Base-by-base conservation (phyloP, 2,797 vertebrate genomes). In the Hippoglossus hippoglossus region DNA sequence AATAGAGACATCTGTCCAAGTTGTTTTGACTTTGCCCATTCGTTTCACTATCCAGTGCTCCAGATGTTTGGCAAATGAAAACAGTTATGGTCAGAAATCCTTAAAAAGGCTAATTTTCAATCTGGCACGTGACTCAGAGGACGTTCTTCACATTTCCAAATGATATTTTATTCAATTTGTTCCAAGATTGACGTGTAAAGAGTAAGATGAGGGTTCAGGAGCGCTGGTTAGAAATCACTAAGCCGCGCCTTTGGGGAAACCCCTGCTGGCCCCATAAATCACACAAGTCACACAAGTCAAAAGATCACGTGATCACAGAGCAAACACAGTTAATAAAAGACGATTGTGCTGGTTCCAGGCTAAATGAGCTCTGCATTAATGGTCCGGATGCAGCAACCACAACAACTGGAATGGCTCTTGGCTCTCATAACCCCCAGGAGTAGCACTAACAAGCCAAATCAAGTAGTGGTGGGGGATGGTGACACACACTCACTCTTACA, bases 381-480 rank as follows among this genome's bases (percentile, higher is more conserved):
- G 61, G 51, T 46, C 39, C 25, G 34, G 71, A 73, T 82, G 73
- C 75, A 83, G 67, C 84, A 50, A 63, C 76, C 50, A 66, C 71
- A 73, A 63, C 62, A 74, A 79, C 80, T 80, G 25, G 66, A 79
- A 79, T 79, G 66, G 73, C 77, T 81, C 67, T 81, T 75, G 71
- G 84, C 80, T 84, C 63, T 62, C 36, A 56, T 62, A 74, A 75
- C 66, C 81, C 77, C 75, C 86, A 84, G 71, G 84, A 88, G 77
- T 63, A 79, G 75, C 25, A 13, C 85, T 85, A 89, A 89, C 77
- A 89, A 87, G 81, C 78, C 78, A 88, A 83, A 84, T 80, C 64
- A 82, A 89, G 84, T 83, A 75, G 57, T 67, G 65, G 24, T 64
- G 67, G 77, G 67, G 72, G 63, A 57, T 77, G 28, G 58, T 65